These are phyloP conservation scores for Xenentodon cancila DNA, from an alignment of 2,797 vertebrate species.

Conservation along the genomic window DNA sequence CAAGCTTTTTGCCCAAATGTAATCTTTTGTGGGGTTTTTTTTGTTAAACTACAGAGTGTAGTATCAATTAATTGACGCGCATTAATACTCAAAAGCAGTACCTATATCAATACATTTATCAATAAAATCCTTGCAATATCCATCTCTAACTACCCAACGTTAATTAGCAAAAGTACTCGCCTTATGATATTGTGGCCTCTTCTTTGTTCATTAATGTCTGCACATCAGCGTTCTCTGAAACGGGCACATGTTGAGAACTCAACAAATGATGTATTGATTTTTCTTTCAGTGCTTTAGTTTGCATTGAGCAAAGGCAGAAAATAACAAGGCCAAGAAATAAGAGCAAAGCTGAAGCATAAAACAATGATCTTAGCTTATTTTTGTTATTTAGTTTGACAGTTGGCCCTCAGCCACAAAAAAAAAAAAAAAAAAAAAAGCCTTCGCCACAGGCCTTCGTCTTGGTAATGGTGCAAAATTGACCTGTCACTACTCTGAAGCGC, in stretches of 20 bases:
- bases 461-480: slow-evolving; percentile 76
- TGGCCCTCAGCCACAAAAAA: slow-evolving; percentile 54
- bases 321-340: slow-evolving; percentile 19
- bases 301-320: slow-evolving; percentile 8
- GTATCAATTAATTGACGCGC: no score
- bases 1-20: no score
- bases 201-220: not conserved
- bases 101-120: no score
- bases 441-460: slow-evolving; percentile 45
- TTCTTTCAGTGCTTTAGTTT: slow-evolving; percentile 12
- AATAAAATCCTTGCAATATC: no score
- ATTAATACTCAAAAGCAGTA: no score
- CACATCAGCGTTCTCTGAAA: slow-evolving; percentile 26
- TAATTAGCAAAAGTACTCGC: not conserved
- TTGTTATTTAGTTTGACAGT: slow-evolving; percentile 68
- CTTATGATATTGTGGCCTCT: slow-evolving; percentile 4
- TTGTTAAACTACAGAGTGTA: no score
- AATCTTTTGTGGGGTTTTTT: no score
- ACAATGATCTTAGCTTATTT: slow-evolving; percentile 53
- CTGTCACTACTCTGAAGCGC: slow-evolving; percentile 74
- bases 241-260: slow-evolving; percentile 1
- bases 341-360: slow-evolving; percentile 26
- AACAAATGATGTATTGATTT: slow-evolving; percentile 7
- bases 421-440: no score
- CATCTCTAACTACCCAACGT: no score